Conservation (phyloP, 2,113 vertebrate genomes). For the Gymnarchus niloticus region DNA sequence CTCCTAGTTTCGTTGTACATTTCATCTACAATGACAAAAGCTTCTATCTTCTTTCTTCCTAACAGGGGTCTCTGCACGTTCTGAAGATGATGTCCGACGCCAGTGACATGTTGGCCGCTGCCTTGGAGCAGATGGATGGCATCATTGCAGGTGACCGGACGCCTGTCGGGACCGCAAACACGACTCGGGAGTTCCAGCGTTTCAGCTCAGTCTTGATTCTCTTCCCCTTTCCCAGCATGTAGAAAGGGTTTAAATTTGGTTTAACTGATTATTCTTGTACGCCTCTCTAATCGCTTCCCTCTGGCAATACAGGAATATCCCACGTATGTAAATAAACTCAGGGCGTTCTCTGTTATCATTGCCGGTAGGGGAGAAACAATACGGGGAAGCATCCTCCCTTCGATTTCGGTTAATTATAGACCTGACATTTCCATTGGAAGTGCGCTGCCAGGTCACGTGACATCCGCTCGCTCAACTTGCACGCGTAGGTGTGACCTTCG, state of each 20-base stretch:
- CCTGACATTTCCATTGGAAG: constrained; percentile 39
- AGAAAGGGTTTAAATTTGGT: not conserved
- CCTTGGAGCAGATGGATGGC: constrained; percentile 98
- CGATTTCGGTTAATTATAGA: constrained; percentile 38
- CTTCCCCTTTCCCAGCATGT: not conserved
- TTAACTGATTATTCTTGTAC: not conserved
- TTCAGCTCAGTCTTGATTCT: not conserved
- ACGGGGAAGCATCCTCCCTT: constrained; percentile 25
- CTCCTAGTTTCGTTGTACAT: too few relatives aligned
- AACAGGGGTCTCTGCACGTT: constrained; percentile 38
- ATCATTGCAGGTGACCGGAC: constrained; percentile 95
- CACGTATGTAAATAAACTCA: not conserved
- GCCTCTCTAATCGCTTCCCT: not conserved
- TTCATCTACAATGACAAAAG: too few relatives aligned
- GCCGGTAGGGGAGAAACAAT: not conserved
- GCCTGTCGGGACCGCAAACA: too few relatives aligned
- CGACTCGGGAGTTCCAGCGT: not conserved
- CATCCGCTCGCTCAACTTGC: constrained; percentile 18
- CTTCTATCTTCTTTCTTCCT: not conserved
- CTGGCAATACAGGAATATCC: not conserved
- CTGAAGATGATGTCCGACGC: constrained; percentile 93
- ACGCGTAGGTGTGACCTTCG: not conserved
- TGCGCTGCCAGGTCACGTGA: constrained; percentile 31
- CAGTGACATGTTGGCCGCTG: constrained; percentile 95
- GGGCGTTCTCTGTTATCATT: constrained; percentile 8